These are phyloP conservation scores for Thymelicus lineola DNA, from an alignment of 2,888 invertebrate genomes.

Conservation along the genomic window DNA sequence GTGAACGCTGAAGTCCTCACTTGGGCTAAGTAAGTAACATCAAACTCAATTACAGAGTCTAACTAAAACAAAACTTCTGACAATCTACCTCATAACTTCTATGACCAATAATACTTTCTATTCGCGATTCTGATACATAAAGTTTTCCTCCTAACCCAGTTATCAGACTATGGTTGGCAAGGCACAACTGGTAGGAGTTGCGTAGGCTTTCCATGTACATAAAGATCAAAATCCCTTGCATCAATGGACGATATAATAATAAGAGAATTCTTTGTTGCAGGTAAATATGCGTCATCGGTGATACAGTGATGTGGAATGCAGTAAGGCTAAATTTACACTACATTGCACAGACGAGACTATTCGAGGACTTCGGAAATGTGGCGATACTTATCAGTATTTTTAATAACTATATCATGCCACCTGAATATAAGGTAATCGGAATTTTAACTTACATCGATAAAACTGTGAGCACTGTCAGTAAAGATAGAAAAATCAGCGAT, in stretches of 20 bases:
- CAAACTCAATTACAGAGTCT: not conserved
- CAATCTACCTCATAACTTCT: not conserved
- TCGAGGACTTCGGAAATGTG: not conserved
- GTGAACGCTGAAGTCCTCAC: no score
- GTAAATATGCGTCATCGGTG: conserved; percentile 71
- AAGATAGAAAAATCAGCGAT: no score
- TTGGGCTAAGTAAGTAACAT: no score
- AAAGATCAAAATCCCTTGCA: conserved; percentile 25
- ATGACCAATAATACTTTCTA: conserved; percentile 20
- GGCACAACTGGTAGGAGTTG: conserved; percentile 9
- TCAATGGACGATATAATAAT: conserved; percentile 40
- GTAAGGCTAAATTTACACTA: conserved; percentile 35
- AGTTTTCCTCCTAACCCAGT: conserved; percentile 17
- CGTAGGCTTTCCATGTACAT: conserved; percentile 30
- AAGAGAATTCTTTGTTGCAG: conserved; percentile 73
- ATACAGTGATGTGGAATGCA: conserved; percentile 69
- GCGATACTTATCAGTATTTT: no score
- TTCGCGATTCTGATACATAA: conserved; percentile 20
- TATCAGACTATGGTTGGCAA: conserved; percentile 15
- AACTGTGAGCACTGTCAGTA: no score
- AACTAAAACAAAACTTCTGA: not conserved
- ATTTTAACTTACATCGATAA: no score
- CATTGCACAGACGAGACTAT: not conserved
- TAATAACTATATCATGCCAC: no score
- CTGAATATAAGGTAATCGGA: no score